A percentile compares a stretch with the other conserved stretches of the same genome.
Evolutionary conservation across 2,888 invertebrate genomes (phyloP).

Genomic region (Chloroclystis v-ata): DNA sequence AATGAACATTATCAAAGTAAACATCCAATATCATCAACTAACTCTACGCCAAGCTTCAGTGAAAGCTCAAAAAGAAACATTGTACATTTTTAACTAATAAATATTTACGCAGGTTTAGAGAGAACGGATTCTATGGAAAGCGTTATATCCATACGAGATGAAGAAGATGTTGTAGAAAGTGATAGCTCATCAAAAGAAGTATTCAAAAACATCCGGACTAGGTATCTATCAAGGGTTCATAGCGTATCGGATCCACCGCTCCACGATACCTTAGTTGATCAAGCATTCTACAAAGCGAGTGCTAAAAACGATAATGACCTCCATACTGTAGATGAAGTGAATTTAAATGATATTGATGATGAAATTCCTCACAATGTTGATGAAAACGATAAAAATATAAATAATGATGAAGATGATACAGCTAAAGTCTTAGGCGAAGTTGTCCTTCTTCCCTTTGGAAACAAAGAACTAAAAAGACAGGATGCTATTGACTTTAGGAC

Average conservation of each 20-base stretch:
- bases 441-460: conserved; percentile 40
- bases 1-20: too few relatives aligned
- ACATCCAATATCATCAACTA: too few relatives aligned
- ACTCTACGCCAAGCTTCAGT: conserved; percentile 39
- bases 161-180: conserved; percentile 50
- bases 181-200: conserved; percentile 60
- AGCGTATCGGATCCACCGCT: conserved; percentile 55
- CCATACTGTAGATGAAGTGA: conserved; percentile 54
- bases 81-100: conserved; percentile 55
- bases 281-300: conserved; percentile 58
- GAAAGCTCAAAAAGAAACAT: conserved; percentile 41
- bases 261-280: conserved; percentile 51
- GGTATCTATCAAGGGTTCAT: conserved; percentile 66
- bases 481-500: conserved; percentile 49
- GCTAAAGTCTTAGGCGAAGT: conserved; percentile 35
- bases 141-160: conserved; percentile 42
- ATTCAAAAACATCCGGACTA: conserved; percentile 62
- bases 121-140: conserved; percentile 65
- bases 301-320: conserved; percentile 35
- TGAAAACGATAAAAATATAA: conserved; percentile 29
- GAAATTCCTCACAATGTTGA: conserved; percentile 24
- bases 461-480: conserved; percentile 56
- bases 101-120: conserved; percentile 70
- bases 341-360: conserved; percentile 60
- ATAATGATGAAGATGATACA: conserved; percentile 30